phyloP scores from a whole-genome alignment of 2,113 vertebrate species.

The Podocnemis expansa region DNA sequence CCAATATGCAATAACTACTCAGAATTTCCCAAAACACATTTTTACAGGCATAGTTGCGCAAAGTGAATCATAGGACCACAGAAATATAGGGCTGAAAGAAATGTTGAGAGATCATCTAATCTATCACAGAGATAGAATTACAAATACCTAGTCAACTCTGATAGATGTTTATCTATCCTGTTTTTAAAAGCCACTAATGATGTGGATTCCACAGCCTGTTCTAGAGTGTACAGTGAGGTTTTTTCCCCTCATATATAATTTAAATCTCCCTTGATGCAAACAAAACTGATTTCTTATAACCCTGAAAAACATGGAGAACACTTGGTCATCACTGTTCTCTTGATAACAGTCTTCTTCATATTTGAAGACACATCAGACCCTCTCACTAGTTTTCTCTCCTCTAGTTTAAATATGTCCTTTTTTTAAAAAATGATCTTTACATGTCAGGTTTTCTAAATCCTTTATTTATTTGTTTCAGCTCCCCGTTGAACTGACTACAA shows the following conservation, averaged over 20 bases:
- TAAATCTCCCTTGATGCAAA: not conserved
- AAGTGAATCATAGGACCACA: not conserved
- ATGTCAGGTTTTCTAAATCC: not conserved
- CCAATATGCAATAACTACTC: not conserved
- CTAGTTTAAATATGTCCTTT: not conserved
- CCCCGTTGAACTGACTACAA: not conserved
- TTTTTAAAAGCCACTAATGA: not conserved
- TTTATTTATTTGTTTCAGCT: not conserved
- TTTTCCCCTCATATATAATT: not conserved
- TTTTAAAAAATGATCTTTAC: not conserved
- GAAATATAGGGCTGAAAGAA: not conserved
- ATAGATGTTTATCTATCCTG: not conserved
- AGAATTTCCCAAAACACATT: not conserved
- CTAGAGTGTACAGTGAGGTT: not conserved
- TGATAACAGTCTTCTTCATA: not conserved
- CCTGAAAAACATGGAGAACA: not conserved
- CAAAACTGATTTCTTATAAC: not conserved
- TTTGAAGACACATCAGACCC: too few species aligned
- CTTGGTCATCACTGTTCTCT: not conserved
- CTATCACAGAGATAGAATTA: not conserved
- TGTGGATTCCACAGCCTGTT: not conserved
- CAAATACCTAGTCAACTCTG: not conserved
- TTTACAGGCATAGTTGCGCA: not conserved
- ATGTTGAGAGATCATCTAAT: not conserved
- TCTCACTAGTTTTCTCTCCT: not conserved